phyloP scores from a whole-genome alignment of 2,888 invertebrate genomes.

The Masnerella sp. region DNA sequence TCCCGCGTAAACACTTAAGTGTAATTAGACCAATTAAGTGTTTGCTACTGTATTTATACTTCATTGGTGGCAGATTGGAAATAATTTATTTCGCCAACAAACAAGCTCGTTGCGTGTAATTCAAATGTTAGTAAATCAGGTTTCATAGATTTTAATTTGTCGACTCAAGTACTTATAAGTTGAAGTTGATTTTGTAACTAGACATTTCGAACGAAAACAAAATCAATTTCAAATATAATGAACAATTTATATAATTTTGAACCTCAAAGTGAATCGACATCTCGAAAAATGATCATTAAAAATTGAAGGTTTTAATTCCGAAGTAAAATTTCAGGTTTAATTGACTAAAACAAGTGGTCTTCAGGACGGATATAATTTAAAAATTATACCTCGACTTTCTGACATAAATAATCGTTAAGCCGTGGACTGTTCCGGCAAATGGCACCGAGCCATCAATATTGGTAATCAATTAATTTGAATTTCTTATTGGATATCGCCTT shows the following conservation, averaged over 20 bases:
- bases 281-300: background rate
- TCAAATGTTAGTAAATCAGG: slow-evolving; percentile 13
- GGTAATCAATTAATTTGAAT: slow-evolving; percentile 14
- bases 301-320: too few species aligned
- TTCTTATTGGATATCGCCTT: background rate
- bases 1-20: slow-evolving; percentile 28
- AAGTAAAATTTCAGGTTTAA: too few species aligned
- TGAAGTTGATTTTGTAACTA: too few species aligned
- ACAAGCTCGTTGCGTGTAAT: slow-evolving; percentile 13
- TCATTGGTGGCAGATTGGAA: slow-evolving; percentile 13
- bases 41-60: slow-evolving; percentile 40
- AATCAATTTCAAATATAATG: too few species aligned
- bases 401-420: slow-evolving; percentile 14
- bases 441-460: slow-evolving; percentile 6
- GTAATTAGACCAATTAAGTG: slow-evolving; percentile 38
- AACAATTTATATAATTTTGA: too few species aligned
- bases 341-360: too few species aligned
- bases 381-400: slow-evolving; percentile 14
- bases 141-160: slow-evolving; percentile 23
- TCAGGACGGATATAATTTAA: background rate
- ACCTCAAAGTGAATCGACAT: too few species aligned
- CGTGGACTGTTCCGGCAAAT: slow-evolving; percentile 11
- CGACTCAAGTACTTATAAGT: slow-evolving; percentile 2
- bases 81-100: slow-evolving; percentile 1
- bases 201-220: too few species aligned